These are phyloP conservation scores for Buphagus erythrorhynchus DNA, from an alignment of 2,797 vertebrate genomes.

Conservation along the genomic window DNA sequence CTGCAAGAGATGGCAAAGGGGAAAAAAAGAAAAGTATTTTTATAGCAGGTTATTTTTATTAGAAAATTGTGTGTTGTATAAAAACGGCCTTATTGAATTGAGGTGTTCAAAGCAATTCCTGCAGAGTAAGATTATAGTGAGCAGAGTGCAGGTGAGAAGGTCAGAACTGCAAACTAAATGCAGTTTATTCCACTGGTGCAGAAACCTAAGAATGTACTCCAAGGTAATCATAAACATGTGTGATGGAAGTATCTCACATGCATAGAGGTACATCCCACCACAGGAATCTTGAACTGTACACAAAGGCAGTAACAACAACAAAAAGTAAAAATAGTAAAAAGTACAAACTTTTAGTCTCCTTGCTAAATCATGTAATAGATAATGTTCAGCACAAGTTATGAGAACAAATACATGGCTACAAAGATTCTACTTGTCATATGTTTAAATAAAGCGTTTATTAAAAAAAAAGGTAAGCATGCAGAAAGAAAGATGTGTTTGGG, in stretches of 20 bases:
- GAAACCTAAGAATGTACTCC: conserved; percentile 38
- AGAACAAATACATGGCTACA: not conserved
- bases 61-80: conserved; percentile 56
- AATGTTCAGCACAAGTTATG: not conserved
- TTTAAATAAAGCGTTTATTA: not conserved
- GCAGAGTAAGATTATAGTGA: conserved; percentile 63
- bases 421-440: not conserved
- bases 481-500: not conserved
- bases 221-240: conserved; percentile 53
- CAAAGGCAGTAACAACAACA: not conserved
- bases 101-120: conserved; percentile 62
- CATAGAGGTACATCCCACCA: not conserved
- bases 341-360: not conserved
- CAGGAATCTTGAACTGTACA: not conserved
- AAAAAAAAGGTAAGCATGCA: not conserved
- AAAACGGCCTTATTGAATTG: conserved; percentile 58
- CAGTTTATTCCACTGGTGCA: conserved; percentile 53
- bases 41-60: conserved; percentile 58
- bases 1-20: not conserved
- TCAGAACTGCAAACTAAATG: conserved; percentile 54
- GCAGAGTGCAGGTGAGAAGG: conserved; percentile 65
- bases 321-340: not conserved
- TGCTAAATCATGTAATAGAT: not conserved
- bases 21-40: conserved; percentile 34
- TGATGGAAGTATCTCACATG: not conserved